A percentile compares a stretch with the other conserved stretches of the same genome.
These are phyloP conservation scores for Notospermus geniculatus DNA, from an alignment of 1,140 invertebrate genomes.

Conservation along the genomic window DNA sequence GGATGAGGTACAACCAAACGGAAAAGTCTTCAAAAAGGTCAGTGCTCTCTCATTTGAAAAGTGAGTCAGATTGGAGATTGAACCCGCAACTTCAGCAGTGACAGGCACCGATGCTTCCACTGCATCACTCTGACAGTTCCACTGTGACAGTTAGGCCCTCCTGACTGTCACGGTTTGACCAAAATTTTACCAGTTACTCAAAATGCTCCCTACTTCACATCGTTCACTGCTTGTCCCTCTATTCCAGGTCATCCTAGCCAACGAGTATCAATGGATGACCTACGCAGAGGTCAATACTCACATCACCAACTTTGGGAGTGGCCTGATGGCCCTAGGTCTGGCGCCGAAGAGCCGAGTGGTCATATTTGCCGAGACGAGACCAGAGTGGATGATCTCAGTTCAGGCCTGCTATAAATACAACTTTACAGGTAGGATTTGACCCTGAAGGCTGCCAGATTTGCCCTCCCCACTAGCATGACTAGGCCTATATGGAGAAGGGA, in stretches of 20 bases:
- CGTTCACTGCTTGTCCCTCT: conserved; percentile 11
- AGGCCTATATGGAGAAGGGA: no score
- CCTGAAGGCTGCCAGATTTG: background rate
- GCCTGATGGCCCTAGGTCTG: conserved; percentile 57
- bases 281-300: conserved; percentile 76
- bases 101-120: no score
- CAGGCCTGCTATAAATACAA: conserved; percentile 92
- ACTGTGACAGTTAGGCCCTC: no score
- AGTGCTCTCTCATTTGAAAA: background rate
- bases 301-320: conserved; percentile 70
- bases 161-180: no score
- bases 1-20: conserved; percentile 90
- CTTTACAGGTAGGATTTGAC: conserved; percentile 66
- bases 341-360: conserved; percentile 73
- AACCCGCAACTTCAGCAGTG: no score
- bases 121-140: no score
- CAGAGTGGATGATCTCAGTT: conserved; percentile 95
- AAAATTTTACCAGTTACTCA: no score
- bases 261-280: conserved; percentile 88
- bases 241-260: conserved; percentile 57
- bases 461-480: no score
- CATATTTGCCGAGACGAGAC: conserved; percentile 94
- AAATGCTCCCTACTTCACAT: no score
- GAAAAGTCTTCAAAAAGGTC: conserved; percentile 91
- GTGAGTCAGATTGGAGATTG: no score